Percentiles rank a stretch among this genome's conserved stretches.
Conservation (phyloP, 2,797 vertebrate genomes). For the Sebastes flavidus region DNA sequence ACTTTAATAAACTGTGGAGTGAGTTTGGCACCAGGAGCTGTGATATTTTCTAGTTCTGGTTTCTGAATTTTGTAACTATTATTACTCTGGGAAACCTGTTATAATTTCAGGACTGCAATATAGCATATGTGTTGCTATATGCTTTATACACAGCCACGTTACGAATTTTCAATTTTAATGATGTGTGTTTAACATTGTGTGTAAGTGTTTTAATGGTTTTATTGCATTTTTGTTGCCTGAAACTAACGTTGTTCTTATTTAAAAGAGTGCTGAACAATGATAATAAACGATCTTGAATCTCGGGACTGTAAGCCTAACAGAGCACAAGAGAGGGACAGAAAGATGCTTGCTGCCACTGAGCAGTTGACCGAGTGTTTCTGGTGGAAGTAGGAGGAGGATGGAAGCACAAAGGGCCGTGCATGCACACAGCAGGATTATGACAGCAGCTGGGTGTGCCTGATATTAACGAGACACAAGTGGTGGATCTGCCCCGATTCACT, state of each 20-base stretch:
- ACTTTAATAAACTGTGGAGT: slow-evolving; percentile 41
- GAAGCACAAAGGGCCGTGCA: slow-evolving; percentile 11
- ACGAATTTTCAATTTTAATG: not conserved
- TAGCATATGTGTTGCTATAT: not conserved
- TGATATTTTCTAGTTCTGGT: slow-evolving; percentile 44
- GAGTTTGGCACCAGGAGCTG: slow-evolving; percentile 35
- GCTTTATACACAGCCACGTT: not conserved
- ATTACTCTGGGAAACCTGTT: slow-evolving; percentile 27
- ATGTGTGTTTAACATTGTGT: not conserved
- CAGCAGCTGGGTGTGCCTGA: slow-evolving; percentile 70
- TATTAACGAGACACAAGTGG: slow-evolving; percentile 71
- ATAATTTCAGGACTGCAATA: slow-evolving; percentile 16
- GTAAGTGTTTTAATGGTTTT: not conserved
- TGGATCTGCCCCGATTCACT: slow-evolving; percentile 68
- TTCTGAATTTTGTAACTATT: slow-evolving; percentile 29
- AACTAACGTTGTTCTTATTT: not conserved
- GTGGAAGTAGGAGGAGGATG: slow-evolving; percentile 21
- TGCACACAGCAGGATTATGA: slow-evolving; percentile 45
- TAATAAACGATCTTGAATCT: not conserved
- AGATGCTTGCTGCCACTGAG: slow-evolving; percentile 4
- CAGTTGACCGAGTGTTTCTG: slow-evolving; percentile 11
- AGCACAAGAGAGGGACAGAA: not conserved
- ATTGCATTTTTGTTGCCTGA: not conserved
- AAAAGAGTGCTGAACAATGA: not conserved
- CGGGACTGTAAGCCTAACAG: not conserved